These are phyloP conservation scores for Stenolophus ochropezus DNA, from an alignment of 2,888 invertebrate species.

Conservation along the genomic window DNA sequence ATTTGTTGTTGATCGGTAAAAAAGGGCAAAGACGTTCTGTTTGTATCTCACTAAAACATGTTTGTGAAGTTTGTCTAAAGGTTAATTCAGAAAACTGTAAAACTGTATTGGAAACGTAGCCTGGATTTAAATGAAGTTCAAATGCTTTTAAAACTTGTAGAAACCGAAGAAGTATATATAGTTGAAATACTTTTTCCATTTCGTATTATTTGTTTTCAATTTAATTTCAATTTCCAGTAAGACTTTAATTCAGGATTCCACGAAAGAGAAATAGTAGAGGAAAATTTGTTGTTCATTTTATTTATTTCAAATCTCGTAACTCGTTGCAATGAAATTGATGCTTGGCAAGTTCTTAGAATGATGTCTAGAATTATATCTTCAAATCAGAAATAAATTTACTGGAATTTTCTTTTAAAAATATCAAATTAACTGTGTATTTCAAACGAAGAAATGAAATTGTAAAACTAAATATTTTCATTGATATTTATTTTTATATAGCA, in stretches of 20 bases:
- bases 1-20: too few species aligned
- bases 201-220: conserved; percentile 22
- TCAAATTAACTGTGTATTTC: too few species aligned
- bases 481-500: too few species aligned
- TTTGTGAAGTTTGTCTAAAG: too few species aligned
- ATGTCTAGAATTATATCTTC: background rate
- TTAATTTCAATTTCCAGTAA: conserved; percentile 17
- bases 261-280: background rate
- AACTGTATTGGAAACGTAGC: background rate
- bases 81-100: too few species aligned
- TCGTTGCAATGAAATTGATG: background rate
- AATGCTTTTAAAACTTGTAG: background rate
- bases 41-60: too few species aligned
- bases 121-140: conserved; percentile 13
- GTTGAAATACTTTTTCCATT: conserved; percentile 11
- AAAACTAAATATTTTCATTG: too few species aligned
- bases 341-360: background rate
- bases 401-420: too few species aligned
- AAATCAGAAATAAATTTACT: background rate
- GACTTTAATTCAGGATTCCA: conserved; percentile 4
- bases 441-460: too few species aligned
- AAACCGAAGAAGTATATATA: background rate
- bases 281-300: background rate
- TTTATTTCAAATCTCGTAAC: background rate
- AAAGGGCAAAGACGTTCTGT: too few species aligned